Percentiles rank a stretch among this genome's conserved stretches.
phyloP scores from a whole-genome alignment of 2,797 vertebrate species.

The Gymnothorax javanicus region DNA sequence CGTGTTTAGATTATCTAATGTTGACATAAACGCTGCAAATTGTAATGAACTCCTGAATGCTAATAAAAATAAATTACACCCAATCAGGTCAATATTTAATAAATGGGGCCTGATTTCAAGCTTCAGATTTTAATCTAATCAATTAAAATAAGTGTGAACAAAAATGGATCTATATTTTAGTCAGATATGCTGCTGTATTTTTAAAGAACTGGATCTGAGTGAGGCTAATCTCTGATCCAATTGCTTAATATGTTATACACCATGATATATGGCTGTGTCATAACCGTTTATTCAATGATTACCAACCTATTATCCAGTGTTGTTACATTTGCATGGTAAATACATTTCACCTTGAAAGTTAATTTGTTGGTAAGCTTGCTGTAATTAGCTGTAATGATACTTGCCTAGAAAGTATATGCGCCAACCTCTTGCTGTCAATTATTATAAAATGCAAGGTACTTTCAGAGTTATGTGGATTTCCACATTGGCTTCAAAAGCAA shows the following conservation, averaged over 20 bases:
- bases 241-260: background rate
- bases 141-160: background rate
- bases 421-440: background rate
- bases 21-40: background rate
- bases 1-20: background rate
- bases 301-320: background rate
- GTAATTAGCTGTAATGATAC: background rate
- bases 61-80: background rate
- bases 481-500: too few relatives aligned
- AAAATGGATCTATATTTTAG: conserved; percentile 14
- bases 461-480: background rate
- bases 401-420: background rate
- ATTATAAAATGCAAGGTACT: background rate
- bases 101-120: background rate
- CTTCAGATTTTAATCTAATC: background rate
- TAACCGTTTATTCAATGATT: background rate
- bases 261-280: conserved; percentile 34
- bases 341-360: conserved; percentile 16
- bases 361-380: background rate
- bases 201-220: background rate
- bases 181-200: background rate
- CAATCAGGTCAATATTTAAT: background rate
- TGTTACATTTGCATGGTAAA: background rate
- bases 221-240: conserved; percentile 1
- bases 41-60: background rate